phyloP scores from a whole-genome alignment of 2,113 vertebrate genomes.

The Dolichallabes microphthalmus region DNA sequence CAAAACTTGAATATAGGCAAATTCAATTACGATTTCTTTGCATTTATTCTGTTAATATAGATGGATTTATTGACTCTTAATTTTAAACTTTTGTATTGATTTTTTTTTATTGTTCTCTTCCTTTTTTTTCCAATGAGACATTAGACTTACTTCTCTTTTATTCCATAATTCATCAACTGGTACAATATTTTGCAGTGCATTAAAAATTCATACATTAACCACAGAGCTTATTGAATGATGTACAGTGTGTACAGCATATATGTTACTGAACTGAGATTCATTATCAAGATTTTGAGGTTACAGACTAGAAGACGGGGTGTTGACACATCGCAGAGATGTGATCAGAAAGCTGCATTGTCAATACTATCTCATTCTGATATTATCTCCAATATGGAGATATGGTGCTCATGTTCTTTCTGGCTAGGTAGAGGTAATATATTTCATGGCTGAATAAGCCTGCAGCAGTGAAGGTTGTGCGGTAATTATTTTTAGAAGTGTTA shows the following conservation, averaged over 20 bases:
- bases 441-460: conserved; percentile 43
- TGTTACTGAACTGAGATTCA: conserved; percentile 10
- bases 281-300: conserved; percentile 8
- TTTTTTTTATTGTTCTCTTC: too few relatives aligned
- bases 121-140: too few relatives aligned
- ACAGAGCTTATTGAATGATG: neutral
- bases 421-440: conserved; percentile 46
- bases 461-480: conserved; percentile 44
- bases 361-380: conserved; percentile 34
- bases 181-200: neutral
- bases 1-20: neutral
- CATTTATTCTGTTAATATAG: neutral
- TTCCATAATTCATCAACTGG: neutral
- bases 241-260: neutral
- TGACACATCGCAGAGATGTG: conserved; percentile 7
- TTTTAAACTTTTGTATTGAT: too few relatives aligned
- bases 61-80: too few relatives aligned
- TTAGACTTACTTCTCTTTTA: neutral
- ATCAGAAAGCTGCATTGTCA: conserved; percentile 28
- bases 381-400: conserved; percentile 29
- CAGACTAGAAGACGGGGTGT: conserved; percentile 14
- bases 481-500: conserved; percentile 56
- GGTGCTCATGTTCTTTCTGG: conserved; percentile 19
- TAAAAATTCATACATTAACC: neutral
- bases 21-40: neutral